Base-by-base conservation (phyloP, 2,797 vertebrate species). In the Xerus rutilus region DNA sequence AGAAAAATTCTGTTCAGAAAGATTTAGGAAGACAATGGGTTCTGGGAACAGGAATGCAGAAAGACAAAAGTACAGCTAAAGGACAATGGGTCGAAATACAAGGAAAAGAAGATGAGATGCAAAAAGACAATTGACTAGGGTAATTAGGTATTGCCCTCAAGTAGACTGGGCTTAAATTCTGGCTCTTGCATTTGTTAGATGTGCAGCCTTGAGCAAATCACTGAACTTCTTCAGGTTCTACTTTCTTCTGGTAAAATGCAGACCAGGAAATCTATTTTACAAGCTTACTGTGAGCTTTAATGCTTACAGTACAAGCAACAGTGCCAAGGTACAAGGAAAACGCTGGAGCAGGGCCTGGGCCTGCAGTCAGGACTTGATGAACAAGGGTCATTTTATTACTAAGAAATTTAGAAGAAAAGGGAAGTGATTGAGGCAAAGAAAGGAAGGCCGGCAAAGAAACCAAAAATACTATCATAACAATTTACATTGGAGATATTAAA, bases 181-280 rank as follows among this genome's bases (percentile, higher is more conserved):
- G 14, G 21, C 32, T 86, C 49, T 79, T 64, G 35, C n/a, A 0
- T n/a, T 17, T 67, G 47, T 43, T 23, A 39, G 25, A 32, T 54
- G 54, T 72, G 47, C 15, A 23, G 17, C 30, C 21, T 59, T 74
- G 72, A 7, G 57, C 35, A 72, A 87, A 69, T 84, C 81, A 67
- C 72, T 65, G 57, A 7, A 12, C 17, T 35, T 65, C n/a, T 54
- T 89, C 32, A 92, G 57, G 23, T 86, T 84, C 13, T 65, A 25
- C n/a, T 30, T 79, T 92, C 79, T 94, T 78, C 52, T 83, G 64
- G 20, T 87, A 84, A 90, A 83, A 92, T 18, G 52, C 17, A n/a
- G 43, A 87, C 45, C 70, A 79, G 87, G 64, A 86, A 88, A 86
- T 3, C 69, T 59, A 54, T 47, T 82, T 90, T 32, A 69, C 45